Percentiles rank a stretch among this genome's conserved stretches.
Evolutionary conservation across 2,113 vertebrate species (phyloP).

Genomic region (Nothoprocta perdicaria): DNA sequence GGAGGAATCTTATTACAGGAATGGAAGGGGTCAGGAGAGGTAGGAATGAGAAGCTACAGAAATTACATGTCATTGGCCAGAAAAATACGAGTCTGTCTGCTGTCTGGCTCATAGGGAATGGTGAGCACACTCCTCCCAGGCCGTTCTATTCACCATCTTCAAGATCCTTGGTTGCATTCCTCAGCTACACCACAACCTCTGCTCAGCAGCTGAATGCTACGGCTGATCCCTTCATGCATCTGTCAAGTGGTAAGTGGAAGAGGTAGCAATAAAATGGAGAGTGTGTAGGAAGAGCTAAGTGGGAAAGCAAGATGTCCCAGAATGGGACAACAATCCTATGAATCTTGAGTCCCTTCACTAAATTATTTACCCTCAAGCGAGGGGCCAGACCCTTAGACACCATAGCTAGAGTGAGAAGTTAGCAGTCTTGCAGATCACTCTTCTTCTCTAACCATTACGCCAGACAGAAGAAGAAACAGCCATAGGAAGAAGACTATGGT

Average conservation of each 20-base stretch:
- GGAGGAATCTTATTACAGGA: constrained; percentile 37
- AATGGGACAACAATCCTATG: not conserved
- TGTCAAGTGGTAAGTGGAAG: not conserved
- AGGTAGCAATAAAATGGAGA: not conserved
- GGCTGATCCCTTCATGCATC: not conserved
- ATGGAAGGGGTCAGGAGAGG: constrained; percentile 13
- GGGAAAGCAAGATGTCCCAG: not conserved
- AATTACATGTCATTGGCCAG: not conserved
- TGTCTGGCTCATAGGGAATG: not conserved
- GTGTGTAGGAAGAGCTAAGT: not conserved
- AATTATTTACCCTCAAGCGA: not conserved
- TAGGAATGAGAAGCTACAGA: constrained; percentile 7
- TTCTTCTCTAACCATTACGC: not conserved
- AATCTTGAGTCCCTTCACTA: not conserved
- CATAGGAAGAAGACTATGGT: not conserved
- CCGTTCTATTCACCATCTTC: not conserved
- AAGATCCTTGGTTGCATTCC: not conserved
- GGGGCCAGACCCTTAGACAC: not conserved
- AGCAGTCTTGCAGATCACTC: not conserved
- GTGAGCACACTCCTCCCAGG: not conserved
- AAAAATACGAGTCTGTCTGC: not conserved
- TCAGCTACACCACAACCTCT: not conserved
- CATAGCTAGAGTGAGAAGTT: not conserved
- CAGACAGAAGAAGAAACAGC: not conserved
- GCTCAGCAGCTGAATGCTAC: not conserved